Evolutionary conservation across 2,888 invertebrate species (phyloP).

Genomic region (Tetanocera ferruginea): DNA sequence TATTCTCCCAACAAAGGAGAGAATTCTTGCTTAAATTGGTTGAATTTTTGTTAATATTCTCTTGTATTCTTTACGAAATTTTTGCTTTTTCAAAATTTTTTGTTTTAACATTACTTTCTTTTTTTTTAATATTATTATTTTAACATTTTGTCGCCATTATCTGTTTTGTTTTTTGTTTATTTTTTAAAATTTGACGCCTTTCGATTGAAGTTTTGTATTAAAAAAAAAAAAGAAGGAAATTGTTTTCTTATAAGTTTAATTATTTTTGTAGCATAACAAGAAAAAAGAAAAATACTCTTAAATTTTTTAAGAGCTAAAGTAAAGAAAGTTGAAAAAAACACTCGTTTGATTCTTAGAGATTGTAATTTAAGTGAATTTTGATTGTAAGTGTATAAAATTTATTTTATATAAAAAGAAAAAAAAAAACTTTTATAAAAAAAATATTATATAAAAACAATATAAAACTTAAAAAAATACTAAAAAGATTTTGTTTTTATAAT

Average conservation of each 20-base stretch:
- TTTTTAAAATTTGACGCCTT: constrained; percentile 27
- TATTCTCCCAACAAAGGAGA: neutral
- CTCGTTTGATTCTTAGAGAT: constrained; percentile 59
- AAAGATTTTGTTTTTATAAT: neutral
- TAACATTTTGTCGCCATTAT: constrained; percentile 10
- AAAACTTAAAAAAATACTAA: constrained; percentile 30
- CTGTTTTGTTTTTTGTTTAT: constrained; percentile 24
- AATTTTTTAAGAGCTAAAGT: constrained; percentile 48
- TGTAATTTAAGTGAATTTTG: constrained; percentile 68
- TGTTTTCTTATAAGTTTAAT: constrained; percentile 40
- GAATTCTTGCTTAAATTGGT: neutral
- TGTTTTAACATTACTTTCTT: neutral
- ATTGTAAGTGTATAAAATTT: constrained; percentile 67
- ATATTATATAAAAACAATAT: constrained; percentile 51
- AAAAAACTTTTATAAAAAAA: constrained; percentile 40
- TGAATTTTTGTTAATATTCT: neutral
- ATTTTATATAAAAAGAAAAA: constrained; percentile 62
- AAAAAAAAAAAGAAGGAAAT: constrained; percentile 38
- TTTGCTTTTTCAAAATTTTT: constrained; percentile 4
- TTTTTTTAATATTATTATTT: constrained; percentile 7
- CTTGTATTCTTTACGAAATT: neutral
- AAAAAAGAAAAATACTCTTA: constrained; percentile 43
- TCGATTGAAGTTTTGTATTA: constrained; percentile 40
- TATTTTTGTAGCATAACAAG: constrained; percentile 37
- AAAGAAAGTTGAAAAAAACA: constrained; percentile 53